A percentile compares a stretch with the other conserved stretches of the same genome.
phyloP scores from a whole-genome alignment of 2,113 vertebrate genomes.

The Natator depressus region DNA sequence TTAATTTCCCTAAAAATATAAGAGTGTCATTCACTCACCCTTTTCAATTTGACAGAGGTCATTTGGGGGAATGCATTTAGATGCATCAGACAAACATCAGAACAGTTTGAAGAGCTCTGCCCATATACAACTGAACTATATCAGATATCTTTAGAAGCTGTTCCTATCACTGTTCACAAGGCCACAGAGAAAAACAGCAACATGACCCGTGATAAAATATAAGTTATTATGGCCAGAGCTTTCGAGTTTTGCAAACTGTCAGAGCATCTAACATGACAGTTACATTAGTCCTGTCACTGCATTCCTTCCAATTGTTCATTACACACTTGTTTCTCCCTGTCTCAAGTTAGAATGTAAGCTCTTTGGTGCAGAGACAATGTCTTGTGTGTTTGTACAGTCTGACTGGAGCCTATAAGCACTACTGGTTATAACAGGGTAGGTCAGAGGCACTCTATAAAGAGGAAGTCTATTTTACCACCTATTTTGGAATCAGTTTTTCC shows the following conservation, averaged over 20 bases:
- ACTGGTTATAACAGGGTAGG: neutral
- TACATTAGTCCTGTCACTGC: neutral
- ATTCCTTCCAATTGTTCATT: neutral
- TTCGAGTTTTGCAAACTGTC: neutral
- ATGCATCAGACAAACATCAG: no score
- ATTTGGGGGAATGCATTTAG: neutral
- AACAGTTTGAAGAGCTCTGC: neutral
- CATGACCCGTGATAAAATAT: neutral
- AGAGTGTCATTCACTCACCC: neutral
- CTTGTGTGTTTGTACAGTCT: neutral
- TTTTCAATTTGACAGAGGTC: neutral
- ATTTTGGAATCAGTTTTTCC: neutral
- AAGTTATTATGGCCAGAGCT: neutral
- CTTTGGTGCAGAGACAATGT: neutral
- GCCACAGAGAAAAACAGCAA: neutral
- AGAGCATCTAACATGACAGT: neutral
- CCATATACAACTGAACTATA: neutral
- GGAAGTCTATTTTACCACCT: neutral
- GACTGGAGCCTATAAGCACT: neutral
- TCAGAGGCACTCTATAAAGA: neutral
- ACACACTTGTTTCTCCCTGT: neutral
- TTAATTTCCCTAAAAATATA: neutral
- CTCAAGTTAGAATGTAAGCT: neutral
- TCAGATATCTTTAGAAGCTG: neutral
- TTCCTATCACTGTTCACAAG: neutral